These are phyloP conservation scores for Philopotamus ludificatus DNA, from an alignment of 1,140 invertebrate species.

Conservation along the genomic window DNA sequence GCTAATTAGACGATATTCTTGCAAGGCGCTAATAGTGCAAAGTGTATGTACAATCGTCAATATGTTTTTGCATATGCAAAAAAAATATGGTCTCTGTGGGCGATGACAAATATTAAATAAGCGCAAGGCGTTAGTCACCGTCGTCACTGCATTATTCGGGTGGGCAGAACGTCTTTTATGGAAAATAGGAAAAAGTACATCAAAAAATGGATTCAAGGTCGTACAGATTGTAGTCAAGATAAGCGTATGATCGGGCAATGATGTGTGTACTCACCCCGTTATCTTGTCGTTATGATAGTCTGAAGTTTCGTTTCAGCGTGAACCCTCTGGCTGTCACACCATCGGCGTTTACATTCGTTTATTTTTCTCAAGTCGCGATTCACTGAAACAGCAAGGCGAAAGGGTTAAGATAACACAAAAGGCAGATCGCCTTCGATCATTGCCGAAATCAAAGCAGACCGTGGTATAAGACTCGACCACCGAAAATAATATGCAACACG, in stretches of 20 bases:
- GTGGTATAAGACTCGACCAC: slow-evolving; percentile 11
- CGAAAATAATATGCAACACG: slow-evolving; percentile 38
- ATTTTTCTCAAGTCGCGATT: slow-evolving; percentile 22
- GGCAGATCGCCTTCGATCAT: neutral
- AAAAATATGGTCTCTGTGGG: slow-evolving; percentile 10
- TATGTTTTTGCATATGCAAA: neutral
- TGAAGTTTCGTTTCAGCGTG: slow-evolving; percentile 6
- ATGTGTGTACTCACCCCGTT: neutral
- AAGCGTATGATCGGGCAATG: no score
- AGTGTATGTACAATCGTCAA: no score
- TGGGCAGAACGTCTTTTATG: no score
- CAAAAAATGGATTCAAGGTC: no score
- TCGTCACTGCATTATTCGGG: neutral
- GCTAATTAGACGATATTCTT: no score
- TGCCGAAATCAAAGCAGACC: neutral
- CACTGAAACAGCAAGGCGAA: slow-evolving; percentile 21
- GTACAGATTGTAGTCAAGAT: no score
- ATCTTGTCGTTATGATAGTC: neutral
- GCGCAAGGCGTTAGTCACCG: slow-evolving; percentile 25
- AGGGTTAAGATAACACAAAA: neutral
- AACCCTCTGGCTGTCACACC: neutral
- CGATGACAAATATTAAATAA: slow-evolving; percentile 35
- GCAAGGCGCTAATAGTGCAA: no score
- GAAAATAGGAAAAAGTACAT: no score
- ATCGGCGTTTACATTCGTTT: neutral